Conservation (phyloP, 2,113 vertebrate genomes). For the Pterophyllum scalare region DNA sequence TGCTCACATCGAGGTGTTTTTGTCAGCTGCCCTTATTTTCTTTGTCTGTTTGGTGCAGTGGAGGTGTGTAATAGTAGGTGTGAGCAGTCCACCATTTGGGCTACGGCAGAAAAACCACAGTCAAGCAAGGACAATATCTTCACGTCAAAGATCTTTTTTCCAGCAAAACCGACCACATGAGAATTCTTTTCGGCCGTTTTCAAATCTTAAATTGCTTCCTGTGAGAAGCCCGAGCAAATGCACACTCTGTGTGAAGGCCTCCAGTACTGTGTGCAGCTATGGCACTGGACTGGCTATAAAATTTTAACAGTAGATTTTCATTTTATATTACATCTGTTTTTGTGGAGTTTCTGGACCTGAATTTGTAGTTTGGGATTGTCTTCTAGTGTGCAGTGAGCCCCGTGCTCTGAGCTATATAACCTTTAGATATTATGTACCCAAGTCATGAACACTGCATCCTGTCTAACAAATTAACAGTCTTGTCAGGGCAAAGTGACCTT, state of each 20-base stretch:
- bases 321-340: not conserved
- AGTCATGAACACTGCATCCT: not conserved
- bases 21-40: not conserved
- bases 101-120: not conserved
- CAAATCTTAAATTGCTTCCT: not conserved
- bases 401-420: conserved; percentile 8
- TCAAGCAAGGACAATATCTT: conserved; percentile 11
- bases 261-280: not conserved
- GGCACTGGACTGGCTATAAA: not conserved
- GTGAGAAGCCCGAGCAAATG: not conserved
- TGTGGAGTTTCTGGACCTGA: not conserved
- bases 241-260: not conserved
- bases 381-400: not conserved
- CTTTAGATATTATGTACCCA: not conserved
- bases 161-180: not conserved
- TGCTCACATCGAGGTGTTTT: not conserved
- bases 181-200: not conserved
- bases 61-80: conserved; percentile 24
- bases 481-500: not conserved
- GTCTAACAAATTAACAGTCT: not conserved
- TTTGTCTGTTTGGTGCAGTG: not conserved
- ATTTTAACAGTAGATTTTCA: not conserved
- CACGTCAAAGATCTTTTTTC: conserved; percentile 11
- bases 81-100: conserved; percentile 13
- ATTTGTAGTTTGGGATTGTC: not conserved